Evolutionary conservation across 2,888 invertebrate genomes (phyloP), one percentile per base, ranked within the genome.

Genomic region (Falcaria lacertinaria): DNA sequence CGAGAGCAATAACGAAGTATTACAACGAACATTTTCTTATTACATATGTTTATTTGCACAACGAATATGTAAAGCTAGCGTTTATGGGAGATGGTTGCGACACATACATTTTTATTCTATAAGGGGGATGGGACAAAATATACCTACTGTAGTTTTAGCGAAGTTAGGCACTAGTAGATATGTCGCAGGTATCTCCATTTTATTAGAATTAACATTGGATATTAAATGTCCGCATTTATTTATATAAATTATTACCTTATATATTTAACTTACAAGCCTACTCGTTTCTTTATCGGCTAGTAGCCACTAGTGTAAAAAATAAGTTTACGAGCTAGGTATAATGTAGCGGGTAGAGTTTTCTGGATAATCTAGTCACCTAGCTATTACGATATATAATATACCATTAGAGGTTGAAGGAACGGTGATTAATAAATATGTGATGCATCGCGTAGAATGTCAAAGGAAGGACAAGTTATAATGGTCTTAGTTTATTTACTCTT

Each of bases 361-460:
- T 62, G 64, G 60, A 41, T 5, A 43, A 38, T 52, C 47, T 73
- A 69, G 69, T 61, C 54, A 61, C 53, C 47, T 60, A 57, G 56
- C 54, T 55, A 48, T 56, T 47, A 19, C 19, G n/a, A 50, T 45
- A 51, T 48, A 57, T 74, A 69, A 65, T 60, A 56, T 57, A 61
- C 54, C 58, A 57, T 60, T 80, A 77, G 74, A 41, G 55, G 74
- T 84, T 82, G 81, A 65, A 61, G 61, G 57, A 64, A 69, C 67
- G 68, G 79, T 80, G 77, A 79, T 77, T 73, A 61, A 53, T 71
- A 69, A 58, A 67, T 63, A 75, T 80, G 78, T 81, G 79, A 81
- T 81, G 81, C 71, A 71, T 69, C 53, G 52, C 41, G 61, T 70
- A 72, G 69, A 44, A 51, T 44, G 74, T 73, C 69, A 59, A 57